A percentile compares a stretch with the other conserved stretches of the same genome.
Evolutionary conservation across 2,888 invertebrate genomes (phyloP).

Genomic region (Theristus sp.): DNA sequence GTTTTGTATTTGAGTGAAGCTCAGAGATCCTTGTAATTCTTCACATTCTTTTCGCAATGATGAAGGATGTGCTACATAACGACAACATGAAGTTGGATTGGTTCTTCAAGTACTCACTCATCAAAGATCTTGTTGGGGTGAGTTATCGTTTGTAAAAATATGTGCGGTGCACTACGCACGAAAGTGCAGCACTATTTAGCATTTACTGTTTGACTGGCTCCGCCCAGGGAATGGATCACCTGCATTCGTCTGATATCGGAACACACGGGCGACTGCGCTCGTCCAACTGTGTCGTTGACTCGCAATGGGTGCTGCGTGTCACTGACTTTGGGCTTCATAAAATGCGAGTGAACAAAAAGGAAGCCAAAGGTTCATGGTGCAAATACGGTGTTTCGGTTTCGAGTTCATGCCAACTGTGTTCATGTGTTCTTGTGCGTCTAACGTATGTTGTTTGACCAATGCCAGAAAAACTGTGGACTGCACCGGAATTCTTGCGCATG

Average conservation of each 20-base stretch:
- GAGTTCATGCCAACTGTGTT: too few species aligned
- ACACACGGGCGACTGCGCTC: constrained; percentile 4
- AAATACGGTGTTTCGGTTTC: too few species aligned
- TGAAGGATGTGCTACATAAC: constrained; percentile 5
- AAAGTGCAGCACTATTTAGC: too few species aligned
- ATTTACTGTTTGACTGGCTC: too few species aligned
- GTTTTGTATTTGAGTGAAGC: too few species aligned
- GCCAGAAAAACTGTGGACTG: too few species aligned
- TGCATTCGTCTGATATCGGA: not conserved
- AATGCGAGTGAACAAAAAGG: constrained; percentile 2
- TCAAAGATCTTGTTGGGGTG: constrained; percentile 2
- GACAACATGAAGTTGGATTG: constrained; percentile 5
- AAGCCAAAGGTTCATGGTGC: not conserved
- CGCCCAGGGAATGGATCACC: constrained; percentile 5
- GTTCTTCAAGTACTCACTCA: constrained; percentile 6
- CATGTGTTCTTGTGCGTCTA: too few species aligned
- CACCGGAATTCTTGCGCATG: not conserved
- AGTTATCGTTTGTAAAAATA: too few species aligned
- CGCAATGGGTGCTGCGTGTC: constrained; percentile 2
- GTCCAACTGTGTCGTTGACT: constrained; percentile 3
- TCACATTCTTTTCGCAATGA: too few species aligned
- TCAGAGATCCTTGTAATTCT: too few species aligned
- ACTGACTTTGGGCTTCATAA: constrained; percentile 4
- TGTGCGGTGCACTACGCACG: too few species aligned
- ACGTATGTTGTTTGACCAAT: too few species aligned